A percentile compares a stretch with the other conserved stretches of the same genome.
Evolutionary conservation across 2,888 invertebrate species (phyloP).

Genomic region (Nycteola revayana): DNA sequence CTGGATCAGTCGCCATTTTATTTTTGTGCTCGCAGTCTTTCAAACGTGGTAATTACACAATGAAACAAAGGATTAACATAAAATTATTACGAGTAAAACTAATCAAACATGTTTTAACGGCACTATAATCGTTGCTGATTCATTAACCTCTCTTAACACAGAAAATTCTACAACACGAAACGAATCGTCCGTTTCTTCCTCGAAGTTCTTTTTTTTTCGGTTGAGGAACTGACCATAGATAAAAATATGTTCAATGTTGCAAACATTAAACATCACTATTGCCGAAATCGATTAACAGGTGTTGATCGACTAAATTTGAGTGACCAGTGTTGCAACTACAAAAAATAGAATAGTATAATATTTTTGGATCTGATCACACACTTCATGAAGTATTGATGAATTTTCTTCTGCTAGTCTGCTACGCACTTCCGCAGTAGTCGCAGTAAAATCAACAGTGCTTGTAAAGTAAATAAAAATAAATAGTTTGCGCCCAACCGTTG

Average conservation of each 20-base stretch:
- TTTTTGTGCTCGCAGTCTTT: slow-evolving; percentile 62
- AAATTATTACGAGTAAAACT: slow-evolving; percentile 59
- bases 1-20: slow-evolving; percentile 90
- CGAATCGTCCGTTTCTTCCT: slow-evolving; percentile 59
- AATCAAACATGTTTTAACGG: slow-evolving; percentile 70
- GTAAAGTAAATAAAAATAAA: slow-evolving; percentile 12
- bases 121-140: slow-evolving; percentile 64
- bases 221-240: slow-evolving; percentile 37
- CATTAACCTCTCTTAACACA: slow-evolving; percentile 62
- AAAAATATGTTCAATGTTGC: slow-evolving; percentile 26
- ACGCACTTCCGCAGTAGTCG: slow-evolving; percentile 33
- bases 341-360: not conserved
- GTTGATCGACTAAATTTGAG: slow-evolving; percentile 9
- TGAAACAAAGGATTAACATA: slow-evolving; percentile 70
- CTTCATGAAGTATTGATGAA: slow-evolving; percentile 30
- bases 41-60: slow-evolving; percentile 65
- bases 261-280: slow-evolving; percentile 2
- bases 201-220: slow-evolving; percentile 48
- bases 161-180: slow-evolving; percentile 67
- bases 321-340: slow-evolving; percentile 17
- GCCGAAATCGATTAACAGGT: too few species aligned
- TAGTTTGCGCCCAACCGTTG: not conserved
- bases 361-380: slow-evolving; percentile 33
- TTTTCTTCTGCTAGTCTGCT: slow-evolving; percentile 20
- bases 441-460: slow-evolving; percentile 17